phyloP scores from a whole-genome alignment of 37 sponge, comb jelly and placozoan species.

The Geodia barretti region DNA sequence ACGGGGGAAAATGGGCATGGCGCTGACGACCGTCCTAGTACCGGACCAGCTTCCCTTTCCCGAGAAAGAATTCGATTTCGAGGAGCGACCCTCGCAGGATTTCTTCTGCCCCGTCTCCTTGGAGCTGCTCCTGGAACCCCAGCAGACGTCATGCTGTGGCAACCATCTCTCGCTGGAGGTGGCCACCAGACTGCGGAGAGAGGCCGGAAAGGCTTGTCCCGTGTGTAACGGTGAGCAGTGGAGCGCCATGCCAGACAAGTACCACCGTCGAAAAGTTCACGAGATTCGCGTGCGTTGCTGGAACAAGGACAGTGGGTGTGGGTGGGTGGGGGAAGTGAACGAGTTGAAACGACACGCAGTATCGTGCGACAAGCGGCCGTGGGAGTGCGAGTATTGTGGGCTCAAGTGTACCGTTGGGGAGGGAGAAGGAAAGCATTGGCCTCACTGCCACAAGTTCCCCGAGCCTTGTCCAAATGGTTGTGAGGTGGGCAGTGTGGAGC shows the following conservation, averaged over 20 bases:
- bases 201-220: constrained; percentile 22
- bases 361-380: constrained; percentile 27
- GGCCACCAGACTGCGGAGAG: not conserved
- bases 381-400: constrained; percentile 31
- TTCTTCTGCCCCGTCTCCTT: constrained; percentile 26
- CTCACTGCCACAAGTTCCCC: constrained; percentile 15
- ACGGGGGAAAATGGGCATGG: no score
- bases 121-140: not conserved
- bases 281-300: constrained; percentile 22
- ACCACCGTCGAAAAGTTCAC: constrained; percentile 6
- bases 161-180: constrained; percentile 16
- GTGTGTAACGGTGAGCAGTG: not conserved
- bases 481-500: not conserved
- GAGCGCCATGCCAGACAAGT: constrained; percentile 8
- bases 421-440: constrained; percentile 6
- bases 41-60: no score
- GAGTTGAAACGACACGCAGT: constrained; percentile 6
- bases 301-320: constrained; percentile 36
- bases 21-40: no score
- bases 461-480: constrained; percentile 30
- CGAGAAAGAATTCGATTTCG: no score
- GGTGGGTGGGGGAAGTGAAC: constrained; percentile 35
- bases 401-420: constrained; percentile 13
- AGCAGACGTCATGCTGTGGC: constrained; percentile 33
- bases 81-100: constrained; percentile 2